Conservation (phyloP, 2,797 vertebrate species). For the Mycteria americana region DNA sequence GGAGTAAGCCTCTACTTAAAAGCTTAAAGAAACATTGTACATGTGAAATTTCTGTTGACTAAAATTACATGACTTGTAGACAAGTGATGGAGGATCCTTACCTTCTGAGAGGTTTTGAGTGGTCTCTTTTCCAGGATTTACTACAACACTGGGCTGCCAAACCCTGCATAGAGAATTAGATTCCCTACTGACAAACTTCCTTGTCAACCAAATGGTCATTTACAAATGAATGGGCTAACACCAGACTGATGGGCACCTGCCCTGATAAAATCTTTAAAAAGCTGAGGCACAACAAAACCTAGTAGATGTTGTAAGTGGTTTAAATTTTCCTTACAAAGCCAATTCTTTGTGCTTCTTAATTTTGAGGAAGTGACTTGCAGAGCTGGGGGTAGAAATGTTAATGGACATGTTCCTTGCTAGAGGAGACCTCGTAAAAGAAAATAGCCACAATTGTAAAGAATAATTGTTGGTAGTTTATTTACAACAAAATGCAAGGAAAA, state of each 20-base stretch:
- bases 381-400: background rate
- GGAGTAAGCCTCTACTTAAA: background rate
- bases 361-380: background rate
- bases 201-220: background rate
- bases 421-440: background rate
- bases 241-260: background rate
- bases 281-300: background rate
- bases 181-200: background rate
- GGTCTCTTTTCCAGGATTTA: background rate
- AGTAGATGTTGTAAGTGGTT: background rate
- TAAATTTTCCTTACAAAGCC: background rate
- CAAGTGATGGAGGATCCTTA: background rate
- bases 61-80: background rate
- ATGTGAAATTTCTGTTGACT: background rate
- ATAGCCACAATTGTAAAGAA: slow-evolving; percentile 66
- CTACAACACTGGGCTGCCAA: background rate
- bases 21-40: background rate
- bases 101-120: background rate
- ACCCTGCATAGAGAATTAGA: background rate
- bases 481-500: slow-evolving; percentile 85
- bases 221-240: background rate
- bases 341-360: background rate
- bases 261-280: background rate
- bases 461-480: slow-evolving; percentile 92
- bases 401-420: background rate